These are phyloP conservation scores for Edolisoma coerulescens DNA, from an alignment of 2,113 vertebrate species.

Conservation along the genomic window DNA sequence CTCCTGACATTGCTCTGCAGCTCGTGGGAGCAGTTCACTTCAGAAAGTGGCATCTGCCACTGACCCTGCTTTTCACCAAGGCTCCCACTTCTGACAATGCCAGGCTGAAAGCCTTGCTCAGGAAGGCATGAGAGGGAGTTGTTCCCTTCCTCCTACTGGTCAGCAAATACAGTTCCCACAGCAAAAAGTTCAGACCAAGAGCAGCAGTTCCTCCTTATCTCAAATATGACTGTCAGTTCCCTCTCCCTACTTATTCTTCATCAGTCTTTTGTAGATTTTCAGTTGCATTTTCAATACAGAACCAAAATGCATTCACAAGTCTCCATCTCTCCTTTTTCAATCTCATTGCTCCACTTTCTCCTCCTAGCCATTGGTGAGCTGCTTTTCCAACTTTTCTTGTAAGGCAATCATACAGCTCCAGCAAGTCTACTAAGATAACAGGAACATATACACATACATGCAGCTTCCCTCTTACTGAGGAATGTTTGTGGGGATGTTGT, in stretches of 20 bases:
- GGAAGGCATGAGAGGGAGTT: background rate
- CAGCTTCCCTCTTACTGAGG: background rate
- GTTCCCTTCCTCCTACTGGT: background rate
- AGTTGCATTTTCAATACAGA: background rate
- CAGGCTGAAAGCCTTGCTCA: background rate
- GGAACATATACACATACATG: background rate
- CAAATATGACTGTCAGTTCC: background rate
- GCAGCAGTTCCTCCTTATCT: background rate
- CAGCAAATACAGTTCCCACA: background rate
- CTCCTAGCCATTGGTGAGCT: background rate
- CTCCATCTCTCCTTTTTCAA: background rate
- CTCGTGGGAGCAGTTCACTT: rapidly evolving
- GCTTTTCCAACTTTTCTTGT: background rate
- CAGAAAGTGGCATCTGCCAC: background rate
- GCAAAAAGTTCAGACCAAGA: background rate
- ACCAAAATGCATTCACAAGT: background rate
- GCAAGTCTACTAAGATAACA: background rate
- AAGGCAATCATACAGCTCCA: background rate
- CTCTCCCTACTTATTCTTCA: background rate
- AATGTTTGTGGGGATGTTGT: background rate
- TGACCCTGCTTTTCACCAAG: background rate
- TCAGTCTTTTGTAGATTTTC: background rate
- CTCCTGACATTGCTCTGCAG: background rate
- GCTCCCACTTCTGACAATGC: background rate
- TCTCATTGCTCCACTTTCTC: background rate